A percentile compares a stretch with the other conserved stretches of the same genome.
Conservation (phyloP, 2,888 invertebrate species). For the Anthophora plumipes region DNA sequence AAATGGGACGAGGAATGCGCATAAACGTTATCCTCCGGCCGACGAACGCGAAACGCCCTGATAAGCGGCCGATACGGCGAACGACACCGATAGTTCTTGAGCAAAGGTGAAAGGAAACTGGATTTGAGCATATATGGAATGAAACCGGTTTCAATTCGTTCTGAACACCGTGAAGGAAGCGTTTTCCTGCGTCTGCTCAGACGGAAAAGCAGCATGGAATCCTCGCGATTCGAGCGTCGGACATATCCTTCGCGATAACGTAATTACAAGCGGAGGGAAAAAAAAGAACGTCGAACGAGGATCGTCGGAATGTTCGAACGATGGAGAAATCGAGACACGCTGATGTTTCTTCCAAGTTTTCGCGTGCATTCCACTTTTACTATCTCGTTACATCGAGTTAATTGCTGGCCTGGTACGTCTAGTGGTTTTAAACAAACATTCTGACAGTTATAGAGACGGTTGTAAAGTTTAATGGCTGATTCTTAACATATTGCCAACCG, state of each 20-base stretch:
- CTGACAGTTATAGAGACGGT: no score
- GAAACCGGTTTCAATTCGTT: constrained; percentile 65
- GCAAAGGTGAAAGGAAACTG: constrained; percentile 71
- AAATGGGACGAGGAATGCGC: constrained; percentile 13
- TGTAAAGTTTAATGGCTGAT: no score
- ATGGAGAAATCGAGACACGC: constrained; percentile 24
- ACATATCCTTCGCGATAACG: constrained; percentile 3
- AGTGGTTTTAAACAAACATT: no score
- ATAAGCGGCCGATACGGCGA: constrained; percentile 45
- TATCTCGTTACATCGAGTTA: background rate
- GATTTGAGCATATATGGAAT: constrained; percentile 64
- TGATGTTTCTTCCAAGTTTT: background rate
- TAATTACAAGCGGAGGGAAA: constrained; percentile 6
- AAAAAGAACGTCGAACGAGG: constrained; percentile 4
- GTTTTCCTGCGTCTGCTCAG: constrained; percentile 31
- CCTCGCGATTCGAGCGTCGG: background rate
- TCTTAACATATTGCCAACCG: background rate
- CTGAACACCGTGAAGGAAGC: constrained; percentile 38
- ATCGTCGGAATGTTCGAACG: background rate
- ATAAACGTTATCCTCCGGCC: constrained; percentile 18
- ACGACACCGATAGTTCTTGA: constrained; percentile 52
- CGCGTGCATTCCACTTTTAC: constrained; percentile 18
- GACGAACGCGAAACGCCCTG: constrained; percentile 40
- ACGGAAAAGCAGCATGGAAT: constrained; percentile 15
- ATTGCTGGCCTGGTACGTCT: no score